Conservation (phyloP, 2,113 vertebrate genomes). For the Setophaga petechia region DNA sequence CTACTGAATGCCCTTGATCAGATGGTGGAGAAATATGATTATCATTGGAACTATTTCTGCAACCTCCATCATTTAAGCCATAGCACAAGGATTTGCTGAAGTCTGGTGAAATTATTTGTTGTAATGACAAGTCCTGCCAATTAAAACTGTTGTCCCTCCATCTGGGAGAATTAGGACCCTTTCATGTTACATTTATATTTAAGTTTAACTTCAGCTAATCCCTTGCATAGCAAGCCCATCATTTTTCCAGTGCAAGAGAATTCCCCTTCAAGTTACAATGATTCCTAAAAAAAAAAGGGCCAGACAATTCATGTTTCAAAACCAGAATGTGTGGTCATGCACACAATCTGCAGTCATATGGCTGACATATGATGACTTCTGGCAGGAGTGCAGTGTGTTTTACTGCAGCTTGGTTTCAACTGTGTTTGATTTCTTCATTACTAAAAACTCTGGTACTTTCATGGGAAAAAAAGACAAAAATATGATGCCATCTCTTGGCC, state of each 20-base stretch:
- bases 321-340: not conserved
- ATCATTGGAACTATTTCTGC: not conserved
- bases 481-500: not conserved
- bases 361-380: not conserved
- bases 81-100: not conserved
- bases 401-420: not conserved
- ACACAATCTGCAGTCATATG: not conserved
- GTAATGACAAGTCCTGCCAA: not conserved
- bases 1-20: not conserved
- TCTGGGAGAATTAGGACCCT: not conserved
- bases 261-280: not conserved
- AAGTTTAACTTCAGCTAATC: not conserved
- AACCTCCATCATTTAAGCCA: not conserved
- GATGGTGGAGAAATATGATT: not conserved
- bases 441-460: not conserved
- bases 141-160: not conserved
- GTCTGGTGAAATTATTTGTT: not conserved
- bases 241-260: not conserved
- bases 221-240: not conserved
- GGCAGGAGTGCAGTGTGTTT: not conserved
- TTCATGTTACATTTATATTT: not conserved
- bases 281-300: not conserved
- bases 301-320: not conserved
- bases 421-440: not conserved
- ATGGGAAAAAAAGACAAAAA: not conserved